These are phyloP conservation scores for Lasioglossum pauxillum DNA, from an alignment of 2,888 invertebrate species.

Conservation along the genomic window DNA sequence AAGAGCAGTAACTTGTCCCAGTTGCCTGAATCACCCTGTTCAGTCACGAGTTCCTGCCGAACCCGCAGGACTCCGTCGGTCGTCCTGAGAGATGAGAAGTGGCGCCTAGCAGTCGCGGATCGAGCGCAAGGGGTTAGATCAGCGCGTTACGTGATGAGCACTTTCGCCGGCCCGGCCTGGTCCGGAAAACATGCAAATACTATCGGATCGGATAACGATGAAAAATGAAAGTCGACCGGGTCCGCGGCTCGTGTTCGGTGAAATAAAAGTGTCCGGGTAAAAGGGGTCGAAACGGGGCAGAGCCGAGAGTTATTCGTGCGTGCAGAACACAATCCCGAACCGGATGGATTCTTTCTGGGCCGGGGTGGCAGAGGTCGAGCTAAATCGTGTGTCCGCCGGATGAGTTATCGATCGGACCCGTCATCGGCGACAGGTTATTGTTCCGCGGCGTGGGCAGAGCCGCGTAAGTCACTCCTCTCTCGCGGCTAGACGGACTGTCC, in stretches of 20 bases:
- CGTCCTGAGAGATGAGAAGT: not conserved
- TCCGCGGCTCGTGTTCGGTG: slow-evolving; percentile 8
- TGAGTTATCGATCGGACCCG: slow-evolving; percentile 70
- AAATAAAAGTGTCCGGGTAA: slow-evolving; percentile 4
- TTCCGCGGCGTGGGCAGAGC: slow-evolving; percentile 61
- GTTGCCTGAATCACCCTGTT: too few relatives aligned
- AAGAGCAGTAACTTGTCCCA: too few relatives aligned
- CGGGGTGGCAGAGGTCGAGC: slow-evolving; percentile 53
- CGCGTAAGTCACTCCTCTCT: slow-evolving; percentile 49
- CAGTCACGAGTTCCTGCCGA: not conserved
- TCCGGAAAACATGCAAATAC: not conserved
- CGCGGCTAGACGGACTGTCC: slow-evolving; percentile 31
- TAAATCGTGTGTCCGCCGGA: slow-evolving; percentile 67
- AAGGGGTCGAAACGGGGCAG: slow-evolving; percentile 15
- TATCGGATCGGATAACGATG: slow-evolving; percentile 27
- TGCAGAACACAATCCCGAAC: slow-evolving; percentile 24
- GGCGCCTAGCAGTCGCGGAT: slow-evolving; percentile 1
- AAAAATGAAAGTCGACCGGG: slow-evolving; percentile 23
- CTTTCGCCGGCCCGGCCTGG: not conserved
- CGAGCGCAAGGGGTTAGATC: not conserved
- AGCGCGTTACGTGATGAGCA: not conserved
- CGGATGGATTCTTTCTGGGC: slow-evolving; percentile 40
- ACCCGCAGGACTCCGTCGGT: not conserved
- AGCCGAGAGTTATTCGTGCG: slow-evolving; percentile 30
- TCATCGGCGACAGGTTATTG: slow-evolving; percentile 70